Evolutionary conservation across 2,797 vertebrate genomes (phyloP).

Genomic region (Lacerta agilis): DNA sequence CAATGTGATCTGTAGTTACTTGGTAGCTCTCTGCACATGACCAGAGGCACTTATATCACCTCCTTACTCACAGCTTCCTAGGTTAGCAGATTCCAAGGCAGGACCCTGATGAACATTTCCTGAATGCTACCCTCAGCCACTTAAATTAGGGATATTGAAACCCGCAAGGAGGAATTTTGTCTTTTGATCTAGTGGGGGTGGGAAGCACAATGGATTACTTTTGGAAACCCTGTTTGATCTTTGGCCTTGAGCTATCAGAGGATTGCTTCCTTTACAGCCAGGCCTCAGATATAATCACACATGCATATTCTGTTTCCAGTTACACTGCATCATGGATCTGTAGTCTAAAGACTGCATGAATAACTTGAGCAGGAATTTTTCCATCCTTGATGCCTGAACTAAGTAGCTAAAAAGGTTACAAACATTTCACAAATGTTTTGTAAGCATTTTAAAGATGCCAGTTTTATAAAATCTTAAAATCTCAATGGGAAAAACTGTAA

Average conservation of each 20-base stretch:
- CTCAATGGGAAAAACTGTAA: not conserved
- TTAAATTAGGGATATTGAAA: not conserved
- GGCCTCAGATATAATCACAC: not conserved
- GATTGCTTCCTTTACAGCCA: not conserved
- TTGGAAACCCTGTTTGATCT: not conserved
- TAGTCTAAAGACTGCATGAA: not conserved
- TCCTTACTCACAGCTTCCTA: not conserved
- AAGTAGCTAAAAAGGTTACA: not conserved
- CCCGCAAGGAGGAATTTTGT: not conserved
- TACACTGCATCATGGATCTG: not conserved
- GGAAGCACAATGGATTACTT: not conserved
- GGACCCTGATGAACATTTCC: not conserved
- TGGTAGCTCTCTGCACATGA: not conserved
- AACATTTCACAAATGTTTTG: too few species aligned
- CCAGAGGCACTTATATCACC: not conserved
- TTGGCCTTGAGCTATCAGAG: not conserved
- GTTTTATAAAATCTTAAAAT: not conserved
- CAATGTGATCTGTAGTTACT: not conserved
- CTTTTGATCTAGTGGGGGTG: not conserved
- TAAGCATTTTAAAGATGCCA: too few species aligned
- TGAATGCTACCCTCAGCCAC: not conserved
- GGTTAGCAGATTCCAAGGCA: not conserved
- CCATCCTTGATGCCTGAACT: not conserved
- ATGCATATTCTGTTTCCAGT: not conserved
- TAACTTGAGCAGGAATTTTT: not conserved